Base-by-base conservation (phyloP, 2,888 invertebrate genomes). In the Ommatoiulus sabulosus region DNA sequence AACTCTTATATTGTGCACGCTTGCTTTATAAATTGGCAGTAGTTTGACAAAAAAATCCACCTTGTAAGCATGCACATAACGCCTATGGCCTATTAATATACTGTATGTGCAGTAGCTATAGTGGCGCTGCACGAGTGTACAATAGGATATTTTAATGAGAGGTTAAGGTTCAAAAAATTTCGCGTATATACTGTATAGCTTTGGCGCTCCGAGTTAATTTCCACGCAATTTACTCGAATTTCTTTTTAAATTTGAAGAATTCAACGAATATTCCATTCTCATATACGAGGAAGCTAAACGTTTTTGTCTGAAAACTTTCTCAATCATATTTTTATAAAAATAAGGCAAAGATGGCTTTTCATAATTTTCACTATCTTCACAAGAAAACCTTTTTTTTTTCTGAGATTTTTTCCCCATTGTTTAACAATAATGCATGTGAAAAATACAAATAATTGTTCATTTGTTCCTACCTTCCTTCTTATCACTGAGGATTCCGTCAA, bases 401-500 rank as follows among this genome's bases (percentile, higher is more conserved):
- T 35, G 35, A 35, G 35, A 35, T 35, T 35, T 35, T 35, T 35
- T 35, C 35, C 35, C 35, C 35, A 35, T 35, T 35, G 48, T 12
- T 12, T 48, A 48, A 48, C 48, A 48, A 12, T 48, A 48, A 8
- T 48, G 10, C 48, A 48, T 48, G 12, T 48, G 48, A 3, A 35
- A 35, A 35, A 35, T 80, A 35, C 80, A 35, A 80, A 24, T 5
- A 24, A 4, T 17, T n/a, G 17, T 17, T 52, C 52, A 52, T 52
- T 7, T 80, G 35, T 17, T 57, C 88, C 63, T 87, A 89, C 89
- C 89, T 87, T 89, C 89, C 35, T 87, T 89, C 57, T 84, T 43
- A 35, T 90, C 89, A 15, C 89, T 89, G 15, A 90, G 87, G 86
- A 90, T 90, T 43, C 90, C 90, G 72, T 89, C 90, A 46, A 89